Evolutionary conservation across 1,140 invertebrate genomes (phyloP), one percentile per base, ranked within the genome.

Genomic region (Camponotus vicinus): DNA sequence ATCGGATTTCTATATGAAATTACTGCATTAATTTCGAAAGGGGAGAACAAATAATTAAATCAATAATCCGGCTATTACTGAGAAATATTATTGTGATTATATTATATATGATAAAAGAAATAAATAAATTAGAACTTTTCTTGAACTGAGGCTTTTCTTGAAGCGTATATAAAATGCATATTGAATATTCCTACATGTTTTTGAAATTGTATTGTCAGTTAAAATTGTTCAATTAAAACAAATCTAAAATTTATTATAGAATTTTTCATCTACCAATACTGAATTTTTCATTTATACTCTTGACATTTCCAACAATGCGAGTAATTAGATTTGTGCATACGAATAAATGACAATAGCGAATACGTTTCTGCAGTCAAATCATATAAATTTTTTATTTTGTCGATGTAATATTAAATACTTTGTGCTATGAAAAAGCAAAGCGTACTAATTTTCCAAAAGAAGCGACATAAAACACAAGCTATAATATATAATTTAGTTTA

Each of bases 331-430:
- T 82, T 82, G 27, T 73, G 6, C 18, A 59, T 59, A 59, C 32
- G 21, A 27, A 73, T 73, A 83, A 55, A 2, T 3, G 55, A 45
- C 49, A 42, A 57, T 69, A 40, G 45, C 37, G 27, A 71, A 55
- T 80, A 42, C 5, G 49, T 37, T 80, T 73, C 37, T 49, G 52
- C 40, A 55, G 32, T 73, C 8, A 73, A 83, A 73, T 83, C 42
- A 61, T 70, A 83, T 83, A 34, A 18, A 83, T 83, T 61, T 83
- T 83, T 83, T 73, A 83, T 21, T 71, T 73, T 45, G 1, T 34
- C 27, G 1, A 15, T 73, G 52, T 73, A 71, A 45, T 73, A 71
- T 82, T 73, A 73, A 83, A 73, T 61, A 83, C n/a, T 83, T 57
- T 40, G 64, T 21, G 40, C 55, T 21, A 37, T 61, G 55, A 40